A percentile compares a stretch with the other conserved stretches of the same genome.
Conservation (phyloP, 2,113 vertebrate genomes). For the Mystacornis crossleyi region DNA sequence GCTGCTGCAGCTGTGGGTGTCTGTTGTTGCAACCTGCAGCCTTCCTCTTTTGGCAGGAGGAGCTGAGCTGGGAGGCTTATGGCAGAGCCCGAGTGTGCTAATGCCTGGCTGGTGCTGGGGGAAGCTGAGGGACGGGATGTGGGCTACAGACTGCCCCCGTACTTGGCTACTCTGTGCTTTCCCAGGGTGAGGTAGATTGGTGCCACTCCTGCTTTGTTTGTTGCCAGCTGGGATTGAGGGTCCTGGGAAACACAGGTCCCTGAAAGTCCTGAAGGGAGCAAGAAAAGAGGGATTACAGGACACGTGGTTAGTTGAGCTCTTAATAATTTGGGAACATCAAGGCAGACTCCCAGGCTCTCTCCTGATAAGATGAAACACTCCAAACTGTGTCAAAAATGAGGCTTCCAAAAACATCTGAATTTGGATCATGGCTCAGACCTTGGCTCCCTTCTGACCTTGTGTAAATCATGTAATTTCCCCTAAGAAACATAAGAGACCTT, state of each 20-base stretch:
- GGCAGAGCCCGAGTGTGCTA: background rate
- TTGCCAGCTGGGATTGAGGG: background rate
- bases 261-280: background rate
- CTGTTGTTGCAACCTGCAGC: background rate
- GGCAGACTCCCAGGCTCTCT: constrained; percentile 8
- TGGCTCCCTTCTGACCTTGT: constrained; percentile 1
- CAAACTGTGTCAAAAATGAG: constrained; percentile 27
- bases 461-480: constrained; percentile 10
- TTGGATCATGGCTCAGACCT: background rate
- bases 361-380: constrained; percentile 40
- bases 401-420: constrained; percentile 19
- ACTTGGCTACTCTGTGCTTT: background rate
- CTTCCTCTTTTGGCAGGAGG: background rate
- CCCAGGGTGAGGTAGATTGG: background rate
- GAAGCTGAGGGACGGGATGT: background rate
- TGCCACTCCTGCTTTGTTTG: background rate
- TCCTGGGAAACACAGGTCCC: constrained; percentile 39
- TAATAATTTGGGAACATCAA: background rate
- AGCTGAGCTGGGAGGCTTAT: background rate
- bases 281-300: background rate
- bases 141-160: background rate
- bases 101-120: background rate
- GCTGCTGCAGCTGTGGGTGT: background rate
- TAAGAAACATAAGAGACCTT: constrained; percentile 14
- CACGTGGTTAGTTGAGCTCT: background rate